phyloP scores from a whole-genome alignment of 92 coral and sea anemone genomes.

The Bergia sp. region DNA sequence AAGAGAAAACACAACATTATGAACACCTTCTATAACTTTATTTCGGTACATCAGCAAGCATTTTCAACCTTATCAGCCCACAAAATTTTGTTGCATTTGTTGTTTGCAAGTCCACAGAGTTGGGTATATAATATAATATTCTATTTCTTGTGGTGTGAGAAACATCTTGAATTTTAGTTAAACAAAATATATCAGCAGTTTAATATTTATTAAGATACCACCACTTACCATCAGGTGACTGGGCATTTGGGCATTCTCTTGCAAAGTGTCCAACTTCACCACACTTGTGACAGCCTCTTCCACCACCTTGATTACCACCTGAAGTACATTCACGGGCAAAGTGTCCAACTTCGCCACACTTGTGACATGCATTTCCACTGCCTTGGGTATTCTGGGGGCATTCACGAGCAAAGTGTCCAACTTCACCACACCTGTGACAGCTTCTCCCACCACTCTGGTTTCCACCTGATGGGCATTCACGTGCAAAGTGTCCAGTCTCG shows the following conservation, averaged over 20 bases:
- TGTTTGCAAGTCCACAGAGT: background rate
- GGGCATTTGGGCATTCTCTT: slow-evolving; percentile 75
- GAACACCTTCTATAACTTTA: background rate
- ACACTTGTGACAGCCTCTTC: slow-evolving; percentile 71
- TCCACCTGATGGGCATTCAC: background rate
- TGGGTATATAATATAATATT: background rate
- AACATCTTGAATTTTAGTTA: background rate
- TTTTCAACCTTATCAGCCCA: background rate
- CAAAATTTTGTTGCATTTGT: background rate
- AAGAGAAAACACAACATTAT: slow-evolving; percentile 25
- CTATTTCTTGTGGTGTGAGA: too few species aligned
- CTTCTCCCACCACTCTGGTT: background rate
- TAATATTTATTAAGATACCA: too few species aligned
- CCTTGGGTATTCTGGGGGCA: background rate
- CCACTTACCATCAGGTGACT: slow-evolving; percentile 14
- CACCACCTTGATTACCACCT: slow-evolving; percentile 33
- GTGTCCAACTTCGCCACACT: slow-evolving; percentile 76
- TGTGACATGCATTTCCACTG: slow-evolving; percentile 45
- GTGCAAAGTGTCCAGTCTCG: slow-evolving; percentile 63
- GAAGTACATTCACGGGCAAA: slow-evolving; percentile 73
- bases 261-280: slow-evolving; percentile 92
- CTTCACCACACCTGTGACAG: slow-evolving; percentile 64
- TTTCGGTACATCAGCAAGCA: background rate
- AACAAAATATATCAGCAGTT: background rate
- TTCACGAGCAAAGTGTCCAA: slow-evolving; percentile 60